A percentile compares a stretch with the other conserved stretches of the same genome.
Evolutionary conservation across 2,113 vertebrate genomes (phyloP).

Genomic region (Microcebus tavaratra): DNA sequence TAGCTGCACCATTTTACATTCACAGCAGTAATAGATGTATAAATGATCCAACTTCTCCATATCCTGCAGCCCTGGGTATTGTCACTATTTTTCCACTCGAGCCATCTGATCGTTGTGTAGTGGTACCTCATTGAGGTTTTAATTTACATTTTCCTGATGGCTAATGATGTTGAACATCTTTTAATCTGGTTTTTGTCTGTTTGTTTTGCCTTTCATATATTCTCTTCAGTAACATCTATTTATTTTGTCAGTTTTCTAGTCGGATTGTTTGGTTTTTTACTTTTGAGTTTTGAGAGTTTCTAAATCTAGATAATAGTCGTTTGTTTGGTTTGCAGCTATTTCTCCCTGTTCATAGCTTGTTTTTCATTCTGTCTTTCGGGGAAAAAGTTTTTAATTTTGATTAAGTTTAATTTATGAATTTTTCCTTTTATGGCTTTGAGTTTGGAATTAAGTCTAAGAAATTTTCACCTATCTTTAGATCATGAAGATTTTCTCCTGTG

Average conservation of each 20-base stretch:
- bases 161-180: background rate
- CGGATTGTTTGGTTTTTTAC: background rate
- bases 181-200: no score
- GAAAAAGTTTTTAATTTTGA: background rate
- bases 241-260: background rate
- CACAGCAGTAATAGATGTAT: background rate
- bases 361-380: background rate
- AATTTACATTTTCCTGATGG: no score
- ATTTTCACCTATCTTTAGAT: background rate
- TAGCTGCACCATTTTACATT: background rate
- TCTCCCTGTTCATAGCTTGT: background rate
- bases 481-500: background rate
- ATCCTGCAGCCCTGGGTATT: no score
- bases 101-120: background rate
- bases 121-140: background rate
- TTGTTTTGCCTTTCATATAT: background rate
- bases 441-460: background rate
- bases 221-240: background rate
- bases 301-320: background rate
- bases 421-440: no score
- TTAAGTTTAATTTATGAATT: background rate
- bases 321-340: background rate
- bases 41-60: background rate
- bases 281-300: background rate
- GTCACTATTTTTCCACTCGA: no score